Conservation (phyloP, 2,797 vertebrate genomes). For the Fringilla coelebs region DNA sequence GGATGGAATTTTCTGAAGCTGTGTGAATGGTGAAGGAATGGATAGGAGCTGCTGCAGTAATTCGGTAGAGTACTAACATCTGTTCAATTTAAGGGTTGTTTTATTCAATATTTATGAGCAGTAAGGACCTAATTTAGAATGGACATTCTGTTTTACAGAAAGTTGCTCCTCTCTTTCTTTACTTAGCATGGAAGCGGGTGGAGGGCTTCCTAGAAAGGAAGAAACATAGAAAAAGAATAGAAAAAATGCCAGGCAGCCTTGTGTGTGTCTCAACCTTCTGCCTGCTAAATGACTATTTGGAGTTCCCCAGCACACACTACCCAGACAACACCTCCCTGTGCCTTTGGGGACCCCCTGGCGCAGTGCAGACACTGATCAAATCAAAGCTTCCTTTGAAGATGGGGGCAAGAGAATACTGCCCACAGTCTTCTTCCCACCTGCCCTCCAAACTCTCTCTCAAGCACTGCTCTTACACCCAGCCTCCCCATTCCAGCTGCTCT, state of each 20-base stretch:
- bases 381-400: background rate
- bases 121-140: background rate
- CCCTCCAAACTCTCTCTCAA: background rate
- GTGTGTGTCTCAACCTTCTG: background rate
- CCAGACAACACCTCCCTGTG: background rate
- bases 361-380: rapidly evolving
- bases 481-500: background rate
- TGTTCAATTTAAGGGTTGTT: background rate
- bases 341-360: too few relatives aligned
- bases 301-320: rapidly evolving
- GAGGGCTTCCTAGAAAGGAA: background rate
- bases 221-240: rapidly evolving
- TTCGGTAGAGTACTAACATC: rapidly evolving
- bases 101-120: background rate
- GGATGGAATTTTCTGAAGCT: background rate
- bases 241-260: too few relatives aligned
- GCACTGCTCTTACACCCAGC: too few relatives aligned
- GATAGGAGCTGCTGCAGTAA: background rate
- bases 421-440: background rate
- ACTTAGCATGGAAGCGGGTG: rapidly evolving
- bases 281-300: too few relatives aligned
- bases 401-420: background rate
- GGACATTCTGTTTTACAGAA: background rate
- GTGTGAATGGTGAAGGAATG: background rate
- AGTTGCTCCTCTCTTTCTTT: background rate